phyloP scores from a whole-genome alignment of 2,797 vertebrate genomes.

The Crocidura indochinensis region DNA sequence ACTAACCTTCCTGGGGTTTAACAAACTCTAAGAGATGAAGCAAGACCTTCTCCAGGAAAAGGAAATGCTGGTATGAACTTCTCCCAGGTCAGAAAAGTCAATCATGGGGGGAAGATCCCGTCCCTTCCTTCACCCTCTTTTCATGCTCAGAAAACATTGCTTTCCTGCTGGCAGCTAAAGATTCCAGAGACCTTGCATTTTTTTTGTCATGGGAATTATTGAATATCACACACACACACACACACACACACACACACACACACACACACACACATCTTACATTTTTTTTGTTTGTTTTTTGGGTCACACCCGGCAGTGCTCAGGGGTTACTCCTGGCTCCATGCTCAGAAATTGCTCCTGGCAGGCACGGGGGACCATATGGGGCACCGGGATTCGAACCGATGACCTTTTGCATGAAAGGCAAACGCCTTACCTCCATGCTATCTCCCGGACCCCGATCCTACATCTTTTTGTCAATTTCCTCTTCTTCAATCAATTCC shows the following conservation, averaged over 20 bases:
- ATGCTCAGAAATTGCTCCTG: no score
- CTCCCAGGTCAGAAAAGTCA: not conserved
- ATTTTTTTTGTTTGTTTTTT: no score
- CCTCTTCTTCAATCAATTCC: not conserved
- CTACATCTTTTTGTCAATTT: not conserved
- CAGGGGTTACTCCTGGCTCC: no score
- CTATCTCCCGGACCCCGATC: no score
- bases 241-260: no score
- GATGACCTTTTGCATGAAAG: no score
- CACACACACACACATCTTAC: not conserved
- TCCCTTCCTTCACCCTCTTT: not conserved
- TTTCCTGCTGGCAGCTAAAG: not conserved
- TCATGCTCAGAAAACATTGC: not conserved
- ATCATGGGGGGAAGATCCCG: not conserved
- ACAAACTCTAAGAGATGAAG: not conserved
- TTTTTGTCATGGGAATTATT: not conserved
- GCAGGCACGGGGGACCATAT: no score
- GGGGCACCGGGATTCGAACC: no score
- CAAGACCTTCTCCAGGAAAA: not conserved
- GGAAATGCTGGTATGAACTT: not conserved
- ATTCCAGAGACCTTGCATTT: not conserved
- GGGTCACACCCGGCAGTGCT: no score
- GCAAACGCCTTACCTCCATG: no score
- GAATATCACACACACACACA: not conserved
- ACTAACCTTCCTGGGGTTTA: not conserved